Percentiles rank a stretch among this genome's conserved stretches.
These are phyloP conservation scores for Thecophora atra DNA, from an alignment of 2,888 invertebrate genomes.

Conservation along the genomic window DNA sequence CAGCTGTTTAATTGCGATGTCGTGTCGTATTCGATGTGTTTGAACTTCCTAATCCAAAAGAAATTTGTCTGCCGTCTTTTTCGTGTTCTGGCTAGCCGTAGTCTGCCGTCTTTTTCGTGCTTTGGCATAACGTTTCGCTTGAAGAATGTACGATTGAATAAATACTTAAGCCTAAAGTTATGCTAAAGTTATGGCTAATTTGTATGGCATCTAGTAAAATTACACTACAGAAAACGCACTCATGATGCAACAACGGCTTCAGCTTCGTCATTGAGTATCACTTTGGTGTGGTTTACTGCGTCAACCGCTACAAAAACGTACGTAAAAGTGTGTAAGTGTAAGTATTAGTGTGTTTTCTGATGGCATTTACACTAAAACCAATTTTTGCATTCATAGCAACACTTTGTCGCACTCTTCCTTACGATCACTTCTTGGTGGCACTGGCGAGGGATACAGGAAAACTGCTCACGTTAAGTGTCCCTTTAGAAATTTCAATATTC, in stretches of 20 bases:
- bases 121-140: too few species aligned
- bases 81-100: too few species aligned
- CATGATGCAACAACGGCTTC: background rate
- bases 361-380: conserved; percentile 52
- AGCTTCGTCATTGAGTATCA: conserved; percentile 12
- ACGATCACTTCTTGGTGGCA: background rate
- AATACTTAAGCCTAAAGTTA: background rate
- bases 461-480: conserved; percentile 8
- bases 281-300: conserved; percentile 52
- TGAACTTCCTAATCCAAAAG: too few species aligned
- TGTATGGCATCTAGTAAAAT: background rate
- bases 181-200: background rate
- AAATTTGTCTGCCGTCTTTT: too few species aligned
- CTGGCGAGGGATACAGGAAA: background rate
- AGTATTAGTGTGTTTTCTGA: conserved; percentile 34
- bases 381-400: conserved; percentile 43
- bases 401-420: background rate
- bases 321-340: conserved; percentile 41
- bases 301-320: conserved; percentile 10
- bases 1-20: too few species aligned
- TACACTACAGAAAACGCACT: conserved; percentile 21
- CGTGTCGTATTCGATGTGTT: too few species aligned
- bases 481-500: conserved; percentile 38
- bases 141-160: background rate
- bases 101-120: too few species aligned